A percentile compares a stretch with the other conserved stretches of the same genome.
Evolutionary conservation across 2,113 vertebrate genomes (phyloP).

Genomic region (Vanacampus margaritifer): DNA sequence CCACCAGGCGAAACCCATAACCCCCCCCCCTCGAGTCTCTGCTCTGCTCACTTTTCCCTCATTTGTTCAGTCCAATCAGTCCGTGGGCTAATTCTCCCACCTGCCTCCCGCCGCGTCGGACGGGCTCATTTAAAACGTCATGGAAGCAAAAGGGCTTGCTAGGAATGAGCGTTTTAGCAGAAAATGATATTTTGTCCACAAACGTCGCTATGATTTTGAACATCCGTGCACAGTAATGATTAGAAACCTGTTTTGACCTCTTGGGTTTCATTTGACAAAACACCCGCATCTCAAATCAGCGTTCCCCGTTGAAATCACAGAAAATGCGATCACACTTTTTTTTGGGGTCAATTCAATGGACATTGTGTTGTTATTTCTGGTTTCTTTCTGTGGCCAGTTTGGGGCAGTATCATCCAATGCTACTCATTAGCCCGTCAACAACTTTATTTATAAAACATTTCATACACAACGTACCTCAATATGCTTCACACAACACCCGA

Average conservation of each 20-base stretch:
- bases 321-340: background rate
- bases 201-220: too few relatives aligned
- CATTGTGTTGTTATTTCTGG: too few relatives aligned
- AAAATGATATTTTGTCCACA: background rate
- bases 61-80: constrained; percentile 24
- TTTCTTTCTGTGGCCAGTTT: too few relatives aligned
- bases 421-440: too few relatives aligned
- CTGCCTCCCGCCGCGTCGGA: constrained; percentile 16
- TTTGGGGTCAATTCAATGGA: too few relatives aligned
- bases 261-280: background rate
- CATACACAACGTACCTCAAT: too few relatives aligned
- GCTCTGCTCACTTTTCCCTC: constrained; percentile 20
- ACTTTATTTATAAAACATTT: too few relatives aligned
- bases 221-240: background rate
- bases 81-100: constrained; percentile 9
- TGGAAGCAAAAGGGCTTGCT: background rate
- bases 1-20: constrained; percentile 41
- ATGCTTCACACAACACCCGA: too few relatives aligned
- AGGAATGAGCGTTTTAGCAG: background rate
- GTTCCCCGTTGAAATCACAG: background rate
- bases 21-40: constrained; percentile 12
- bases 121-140: constrained; percentile 22
- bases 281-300: background rate
- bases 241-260: background rate
- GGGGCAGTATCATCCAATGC: too few relatives aligned